These are phyloP conservation scores for Phoenoteleia sp. DNA, from an alignment of 2,888 invertebrate species.

Conservation along the genomic window DNA sequence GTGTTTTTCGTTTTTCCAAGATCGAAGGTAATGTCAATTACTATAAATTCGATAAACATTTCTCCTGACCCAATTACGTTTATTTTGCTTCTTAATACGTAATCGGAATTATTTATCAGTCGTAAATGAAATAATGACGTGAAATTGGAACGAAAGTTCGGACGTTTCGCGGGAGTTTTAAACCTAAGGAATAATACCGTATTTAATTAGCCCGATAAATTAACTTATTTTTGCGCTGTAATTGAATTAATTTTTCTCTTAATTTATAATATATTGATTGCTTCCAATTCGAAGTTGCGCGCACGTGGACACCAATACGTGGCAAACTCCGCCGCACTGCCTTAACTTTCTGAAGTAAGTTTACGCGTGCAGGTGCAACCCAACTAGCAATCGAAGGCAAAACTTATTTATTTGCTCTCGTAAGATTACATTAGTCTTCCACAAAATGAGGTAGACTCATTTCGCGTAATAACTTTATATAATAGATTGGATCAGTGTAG, in stretches of 20 bases:
- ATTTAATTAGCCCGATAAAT: slow-evolving; percentile 49
- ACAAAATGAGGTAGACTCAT: slow-evolving; percentile 55
- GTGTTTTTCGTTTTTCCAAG: background rate
- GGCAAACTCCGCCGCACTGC: slow-evolving; percentile 48
- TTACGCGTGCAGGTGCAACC: slow-evolving; percentile 71
- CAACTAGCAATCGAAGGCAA: slow-evolving; percentile 69
- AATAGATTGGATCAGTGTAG: slow-evolving; percentile 49
- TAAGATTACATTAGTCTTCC: slow-evolving; percentile 67
- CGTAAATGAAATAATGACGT: background rate
- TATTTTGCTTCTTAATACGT: background rate
- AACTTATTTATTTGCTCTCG: slow-evolving; percentile 68
- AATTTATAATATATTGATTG: slow-evolving; percentile 67
- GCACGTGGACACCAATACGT: slow-evolving; percentile 59
- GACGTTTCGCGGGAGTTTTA: background rate
- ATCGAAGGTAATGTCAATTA: slow-evolving; percentile 36
- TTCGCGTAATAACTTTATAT: slow-evolving; percentile 60
- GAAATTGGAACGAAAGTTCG: background rate
- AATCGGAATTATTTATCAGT: slow-evolving; percentile 1
- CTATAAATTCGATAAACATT: slow-evolving; percentile 25
- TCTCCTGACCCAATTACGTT: slow-evolving; percentile 28
- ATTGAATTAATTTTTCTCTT: slow-evolving; percentile 58
- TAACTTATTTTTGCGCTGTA: slow-evolving; percentile 37
- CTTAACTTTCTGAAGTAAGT: slow-evolving; percentile 66
- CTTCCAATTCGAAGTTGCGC: slow-evolving; percentile 56
- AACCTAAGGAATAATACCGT: slow-evolving; percentile 2